Percentiles rank a stretch among this genome's conserved stretches.
Conservation (phyloP, 1,140 invertebrate genomes). For the Mylabris phalerata region DNA sequence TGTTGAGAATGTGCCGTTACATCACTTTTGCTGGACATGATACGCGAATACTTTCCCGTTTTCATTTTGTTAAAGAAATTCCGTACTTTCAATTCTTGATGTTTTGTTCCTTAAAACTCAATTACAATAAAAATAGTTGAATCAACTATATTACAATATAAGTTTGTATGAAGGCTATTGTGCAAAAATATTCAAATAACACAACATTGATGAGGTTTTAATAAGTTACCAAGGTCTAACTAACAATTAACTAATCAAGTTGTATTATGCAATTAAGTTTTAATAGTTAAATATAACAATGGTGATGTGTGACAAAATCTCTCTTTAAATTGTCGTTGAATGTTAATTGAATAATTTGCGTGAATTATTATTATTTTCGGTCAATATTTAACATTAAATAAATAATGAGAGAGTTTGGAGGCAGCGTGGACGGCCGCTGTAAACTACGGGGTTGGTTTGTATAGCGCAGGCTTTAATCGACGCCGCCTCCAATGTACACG, state of each 20-base stretch:
- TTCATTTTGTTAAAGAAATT: too few relatives aligned
- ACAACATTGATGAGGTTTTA: conserved; percentile 9
- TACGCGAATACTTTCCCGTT: too few relatives aligned
- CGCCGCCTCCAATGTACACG: conserved; percentile 31
- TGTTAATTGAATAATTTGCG: too few relatives aligned
- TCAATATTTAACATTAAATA: conserved; percentile 10
- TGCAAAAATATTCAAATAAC: conserved; percentile 9
- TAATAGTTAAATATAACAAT: conserved; percentile 5
- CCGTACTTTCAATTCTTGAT: too few relatives aligned
- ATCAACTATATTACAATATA: too few relatives aligned
- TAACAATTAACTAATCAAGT: conserved; percentile 16
- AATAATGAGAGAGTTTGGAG: conserved; percentile 12
- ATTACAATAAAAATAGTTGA: too few relatives aligned
- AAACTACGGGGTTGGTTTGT: conserved; percentile 13
- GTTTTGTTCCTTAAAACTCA: too few relatives aligned
- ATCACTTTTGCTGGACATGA: conserved; percentile 5
- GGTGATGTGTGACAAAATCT: neutral
- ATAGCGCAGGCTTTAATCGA: conserved; percentile 35
- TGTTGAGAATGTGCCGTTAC: conserved; percentile 17
- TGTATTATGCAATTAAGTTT: conserved; percentile 6
- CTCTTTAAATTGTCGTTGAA: too few relatives aligned
- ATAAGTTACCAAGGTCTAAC: conserved; percentile 5
- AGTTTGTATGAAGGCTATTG: conserved; percentile 3
- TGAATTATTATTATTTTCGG: too few relatives aligned
- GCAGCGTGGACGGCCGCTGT: conserved; percentile 6